Evolutionary conservation across 2,888 invertebrate genomes (phyloP).

Genomic region (Euspilapteryx auroguttella): DNA sequence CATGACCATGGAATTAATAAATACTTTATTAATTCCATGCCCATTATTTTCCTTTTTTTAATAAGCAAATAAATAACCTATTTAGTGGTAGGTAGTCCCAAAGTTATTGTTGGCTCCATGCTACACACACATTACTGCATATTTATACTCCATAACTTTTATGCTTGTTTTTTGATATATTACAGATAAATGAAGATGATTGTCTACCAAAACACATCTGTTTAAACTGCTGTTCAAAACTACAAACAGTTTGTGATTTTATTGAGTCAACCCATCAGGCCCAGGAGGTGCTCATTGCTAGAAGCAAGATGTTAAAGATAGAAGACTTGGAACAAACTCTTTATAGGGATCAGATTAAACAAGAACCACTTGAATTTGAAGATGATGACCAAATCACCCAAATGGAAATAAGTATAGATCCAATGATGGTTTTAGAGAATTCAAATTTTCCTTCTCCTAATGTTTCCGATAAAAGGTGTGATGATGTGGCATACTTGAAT

Average conservation of each 20-base stretch:
- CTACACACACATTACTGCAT: too few species aligned
- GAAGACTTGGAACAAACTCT: too few species aligned
- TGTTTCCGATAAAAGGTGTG: conserved; percentile 12
- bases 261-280: conserved; percentile 66
- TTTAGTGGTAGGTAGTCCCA: too few species aligned
- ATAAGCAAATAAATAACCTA: too few species aligned
- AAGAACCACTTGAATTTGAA: conserved; percentile 10
- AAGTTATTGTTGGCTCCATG: too few species aligned
- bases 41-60: too few species aligned
- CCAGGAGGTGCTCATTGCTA: conserved; percentile 56
- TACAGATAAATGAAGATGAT: conserved; percentile 67
- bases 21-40: too few species aligned
- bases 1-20: too few species aligned
- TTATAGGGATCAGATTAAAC: too few species aligned
- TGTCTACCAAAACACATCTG: conserved; percentile 71
- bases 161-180: too few species aligned
- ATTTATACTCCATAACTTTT: too few species aligned
- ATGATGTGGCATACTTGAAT: conserved; percentile 27
- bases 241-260: conserved; percentile 69
- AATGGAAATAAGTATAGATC: conserved; percentile 71
- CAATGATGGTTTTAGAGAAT: conserved; percentile 68
- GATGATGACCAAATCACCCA: conserved; percentile 40
- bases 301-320: conserved; percentile 22
- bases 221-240: conserved; percentile 62
- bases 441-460: conserved; percentile 22